Evolutionary conservation across 2,113 vertebrate genomes (phyloP).

Genomic region (Prionailurus viverrinus): DNA sequence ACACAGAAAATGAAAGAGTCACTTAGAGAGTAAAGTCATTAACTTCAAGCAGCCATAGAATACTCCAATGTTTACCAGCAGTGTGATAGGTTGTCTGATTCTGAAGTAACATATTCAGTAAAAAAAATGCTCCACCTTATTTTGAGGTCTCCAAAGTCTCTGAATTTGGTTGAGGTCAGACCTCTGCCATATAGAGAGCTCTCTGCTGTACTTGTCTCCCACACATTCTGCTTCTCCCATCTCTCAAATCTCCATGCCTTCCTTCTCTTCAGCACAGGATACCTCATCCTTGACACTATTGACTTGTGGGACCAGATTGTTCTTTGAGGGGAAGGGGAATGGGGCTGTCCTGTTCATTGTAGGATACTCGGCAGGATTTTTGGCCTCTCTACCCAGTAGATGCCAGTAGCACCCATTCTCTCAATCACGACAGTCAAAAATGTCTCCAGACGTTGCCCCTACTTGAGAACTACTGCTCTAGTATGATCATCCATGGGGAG

Average conservation of each 20-base stretch:
- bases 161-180: background rate
- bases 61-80: background rate
- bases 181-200: background rate
- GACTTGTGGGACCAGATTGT: background rate
- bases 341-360: background rate
- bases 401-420: background rate
- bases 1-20: background rate
- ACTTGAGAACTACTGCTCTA: background rate
- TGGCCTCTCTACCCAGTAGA: background rate
- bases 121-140: background rate
- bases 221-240: background rate
- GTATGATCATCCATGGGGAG: background rate
- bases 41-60: background rate
- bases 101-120: slow-evolving; percentile 8
- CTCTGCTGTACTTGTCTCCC: background rate
- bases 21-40: background rate
- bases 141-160: background rate
- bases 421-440: background rate
- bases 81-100: background rate
- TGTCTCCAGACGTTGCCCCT: background rate
- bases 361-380: background rate
- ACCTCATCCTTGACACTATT: background rate
- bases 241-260: background rate
- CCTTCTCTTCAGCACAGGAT: background rate
- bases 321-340: background rate